Evolutionary conservation across 2,888 invertebrate species (phyloP), one percentile per base, ranked within the genome.

Genomic region (Ephialtes manifestator): DNA sequence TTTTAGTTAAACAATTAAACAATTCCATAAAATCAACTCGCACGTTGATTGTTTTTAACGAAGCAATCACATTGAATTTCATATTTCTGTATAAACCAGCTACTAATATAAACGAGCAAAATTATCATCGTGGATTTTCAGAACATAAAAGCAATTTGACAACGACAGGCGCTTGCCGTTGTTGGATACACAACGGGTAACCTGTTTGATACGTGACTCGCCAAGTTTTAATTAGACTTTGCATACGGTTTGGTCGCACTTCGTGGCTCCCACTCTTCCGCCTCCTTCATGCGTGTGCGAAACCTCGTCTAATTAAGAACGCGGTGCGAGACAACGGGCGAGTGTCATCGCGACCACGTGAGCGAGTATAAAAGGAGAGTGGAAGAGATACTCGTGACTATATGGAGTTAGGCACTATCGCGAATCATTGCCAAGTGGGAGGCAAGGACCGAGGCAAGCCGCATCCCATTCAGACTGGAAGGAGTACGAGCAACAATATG

Each of bases 401-500:
- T 4, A 35, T 39, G 46, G 63, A 74, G 58, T 8, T 53, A 35
- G 48, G 75, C 74, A 79, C 28, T 76, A 70, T 74, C 70, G 68
- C 63, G 60, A 55, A 72, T 76, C 77, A 74, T 88, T 67, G 86
- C 48, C 20, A 76, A 84, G 65, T 76, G 70, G 63, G 70, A 35
- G 53, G 13, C 53, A 55, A 55, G 43, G 28, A 63, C 48, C 77
- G 46, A n/a, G 11, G 35, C 77, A 24, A 24, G 43, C 65, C 31
- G 76, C 70, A 76, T 76, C 81, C 39, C 70, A 20, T 77, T 72
- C 68, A 28, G 65, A 75, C n/a, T n/a, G 28, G 88, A 77, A 85
- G 76, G 83, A 86, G 85, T 86, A 83, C 75, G 84, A 82, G 87
- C 85, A 89, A 91, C 91, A 91, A 91, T 91, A 91, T 89, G 88